phyloP scores from a whole-genome alignment of 2,113 vertebrate species.

The Tympanuchus pallidicinctus region DNA sequence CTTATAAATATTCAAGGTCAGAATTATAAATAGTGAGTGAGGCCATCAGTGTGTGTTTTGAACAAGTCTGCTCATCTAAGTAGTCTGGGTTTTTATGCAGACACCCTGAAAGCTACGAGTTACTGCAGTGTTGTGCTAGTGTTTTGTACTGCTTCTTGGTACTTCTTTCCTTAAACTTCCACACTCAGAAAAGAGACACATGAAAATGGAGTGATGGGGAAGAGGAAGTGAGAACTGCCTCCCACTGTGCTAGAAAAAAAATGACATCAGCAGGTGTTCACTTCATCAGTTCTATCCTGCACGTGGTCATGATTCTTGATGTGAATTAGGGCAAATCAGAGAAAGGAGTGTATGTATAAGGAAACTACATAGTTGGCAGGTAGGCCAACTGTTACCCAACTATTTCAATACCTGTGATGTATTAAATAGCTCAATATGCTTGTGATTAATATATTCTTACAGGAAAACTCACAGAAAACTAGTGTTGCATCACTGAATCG shows the following conservation, averaged over 20 bases:
- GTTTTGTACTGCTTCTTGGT: not conserved
- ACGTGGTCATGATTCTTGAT: not conserved
- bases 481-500: not conserved
- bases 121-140: not conserved
- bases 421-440: not conserved
- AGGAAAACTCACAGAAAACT: not conserved
- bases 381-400: not conserved
- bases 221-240: not conserved
- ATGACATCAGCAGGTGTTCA: not conserved
- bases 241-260: not conserved
- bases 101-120: not conserved
- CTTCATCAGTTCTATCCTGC: not conserved
- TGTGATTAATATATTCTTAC: not conserved
- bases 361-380: not conserved
- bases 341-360: not conserved
- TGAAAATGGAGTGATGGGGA: not conserved
- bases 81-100: not conserved
- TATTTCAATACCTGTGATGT: not conserved
- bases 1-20: slow-evolving; percentile 20
- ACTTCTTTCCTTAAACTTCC: not conserved
- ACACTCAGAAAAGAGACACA: not conserved
- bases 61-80: not conserved
- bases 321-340: not conserved
- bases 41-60: not conserved
- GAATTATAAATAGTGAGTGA: not conserved